A percentile compares a stretch with the other conserved stretches of the same genome.
These are phyloP conservation scores for Ictalurus furcatus DNA, from an alignment of 2,113 vertebrate species.

Conservation along the genomic window DNA sequence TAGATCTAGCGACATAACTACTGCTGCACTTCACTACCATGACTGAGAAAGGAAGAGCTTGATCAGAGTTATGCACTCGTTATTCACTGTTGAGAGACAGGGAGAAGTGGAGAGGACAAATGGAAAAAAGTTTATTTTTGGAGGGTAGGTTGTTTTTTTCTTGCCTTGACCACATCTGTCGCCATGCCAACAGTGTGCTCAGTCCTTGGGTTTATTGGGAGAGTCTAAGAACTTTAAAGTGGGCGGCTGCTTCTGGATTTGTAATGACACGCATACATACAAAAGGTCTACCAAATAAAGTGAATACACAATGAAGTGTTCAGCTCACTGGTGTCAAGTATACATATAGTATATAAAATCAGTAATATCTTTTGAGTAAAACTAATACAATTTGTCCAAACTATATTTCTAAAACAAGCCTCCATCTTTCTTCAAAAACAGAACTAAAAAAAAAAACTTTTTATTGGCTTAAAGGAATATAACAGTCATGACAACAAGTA, in stretches of 20 bases:
- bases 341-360: not conserved
- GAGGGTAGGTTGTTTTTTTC: conserved; percentile 41
- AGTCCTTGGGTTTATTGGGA: conserved; percentile 31
- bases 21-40: not conserved
- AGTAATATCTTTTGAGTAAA: not conserved
- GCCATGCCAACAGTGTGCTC: conserved; percentile 52
- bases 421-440: not conserved
- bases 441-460: not conserved
- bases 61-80: not conserved
- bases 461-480: not conserved
- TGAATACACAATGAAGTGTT: not conserved
- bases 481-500: not conserved
- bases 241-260: conserved; percentile 24
- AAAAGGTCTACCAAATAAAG: not conserved
- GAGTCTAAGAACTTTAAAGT: conserved; percentile 32
- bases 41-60: not conserved
- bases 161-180: conserved; percentile 50
- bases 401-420: not conserved
- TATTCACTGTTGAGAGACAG: conserved; percentile 21
- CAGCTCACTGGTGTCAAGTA: not conserved
- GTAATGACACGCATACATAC: not conserved
- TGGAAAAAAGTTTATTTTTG: conserved; percentile 45
- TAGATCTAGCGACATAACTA: not conserved
- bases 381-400: not conserved
- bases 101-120: conserved; percentile 27